Percentiles rank a stretch among this genome's conserved stretches.
These are phyloP conservation scores for Spongia lamella DNA, from an alignment of 37 sponge, comb jelly and placozoan genomes.

Conservation along the genomic window DNA sequence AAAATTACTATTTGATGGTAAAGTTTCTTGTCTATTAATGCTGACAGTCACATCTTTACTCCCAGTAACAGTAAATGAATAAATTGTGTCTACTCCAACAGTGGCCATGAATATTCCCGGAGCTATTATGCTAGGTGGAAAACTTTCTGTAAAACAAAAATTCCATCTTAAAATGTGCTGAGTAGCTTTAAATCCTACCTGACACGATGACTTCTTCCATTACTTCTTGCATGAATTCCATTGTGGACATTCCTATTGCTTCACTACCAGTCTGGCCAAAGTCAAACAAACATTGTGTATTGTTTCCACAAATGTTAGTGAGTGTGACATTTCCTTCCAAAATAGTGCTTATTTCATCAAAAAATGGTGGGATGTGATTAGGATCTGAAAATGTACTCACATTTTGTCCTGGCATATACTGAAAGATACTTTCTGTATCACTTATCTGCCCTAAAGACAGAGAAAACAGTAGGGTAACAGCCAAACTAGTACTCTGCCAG, in stretches of 20 bases:
- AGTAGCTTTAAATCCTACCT: not conserved
- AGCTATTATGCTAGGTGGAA: slow-evolving; percentile 6
- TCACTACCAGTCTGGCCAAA: slow-evolving; percentile 44
- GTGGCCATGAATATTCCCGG: not conserved
- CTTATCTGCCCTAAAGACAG: slow-evolving; percentile 55
- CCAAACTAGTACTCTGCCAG: too few relatives aligned
- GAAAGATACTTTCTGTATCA: slow-evolving; percentile 44
- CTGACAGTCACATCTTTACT: not conserved
- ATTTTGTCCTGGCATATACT: slow-evolving; percentile 23
- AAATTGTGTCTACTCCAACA: not conserved
- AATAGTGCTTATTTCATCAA: slow-evolving; percentile 31
- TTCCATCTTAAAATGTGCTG: not conserved
- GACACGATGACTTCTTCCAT: not conserved
- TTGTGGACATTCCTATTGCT: slow-evolving; percentile 32
- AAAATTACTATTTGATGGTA: not conserved
- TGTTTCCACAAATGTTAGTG: slow-evolving; percentile 16
- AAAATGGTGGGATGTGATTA: slow-evolving; percentile 42
- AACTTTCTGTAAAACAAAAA: not conserved
- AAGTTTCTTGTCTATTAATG: not conserved
- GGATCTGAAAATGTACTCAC: slow-evolving; percentile 40
- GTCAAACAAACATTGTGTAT: slow-evolving; percentile 60
- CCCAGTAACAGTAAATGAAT: not conserved
- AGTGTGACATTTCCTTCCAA: slow-evolving; percentile 4
- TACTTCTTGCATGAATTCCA: not conserved
- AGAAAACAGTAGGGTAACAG: not conserved